phyloP scores from a whole-genome alignment of 2,888 invertebrate genomes.

The Osmoderma eremita region DNA sequence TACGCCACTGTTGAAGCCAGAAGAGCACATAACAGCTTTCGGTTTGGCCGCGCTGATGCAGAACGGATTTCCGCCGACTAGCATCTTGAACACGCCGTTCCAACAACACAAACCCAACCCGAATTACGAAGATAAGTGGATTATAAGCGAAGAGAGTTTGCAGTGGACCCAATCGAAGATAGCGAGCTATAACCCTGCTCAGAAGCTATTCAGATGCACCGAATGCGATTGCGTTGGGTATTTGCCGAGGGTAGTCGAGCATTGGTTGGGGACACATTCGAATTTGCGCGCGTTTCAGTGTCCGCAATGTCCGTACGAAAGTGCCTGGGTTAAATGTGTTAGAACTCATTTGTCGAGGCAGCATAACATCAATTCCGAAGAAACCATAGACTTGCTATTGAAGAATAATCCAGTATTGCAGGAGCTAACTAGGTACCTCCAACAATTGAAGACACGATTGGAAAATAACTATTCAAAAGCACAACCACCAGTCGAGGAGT shows the following conservation, averaged over 20 bases:
- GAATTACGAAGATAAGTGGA: conserved; percentile 68
- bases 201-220: conserved; percentile 78
- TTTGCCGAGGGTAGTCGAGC: conserved; percentile 77
- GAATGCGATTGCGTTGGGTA: conserved; percentile 82
- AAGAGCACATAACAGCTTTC: conserved; percentile 78
- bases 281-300: conserved; percentile 73
- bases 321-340: conserved; percentile 80
- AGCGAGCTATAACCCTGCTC: conserved; percentile 81
- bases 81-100: conserved; percentile 72
- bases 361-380: conserved; percentile 75
- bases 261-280: conserved; percentile 80
- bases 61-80: conserved; percentile 75
- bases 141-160: conserved; percentile 75
- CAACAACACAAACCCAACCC: conserved; percentile 60
- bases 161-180: conserved; percentile 83
- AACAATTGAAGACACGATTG: conserved; percentile 74
- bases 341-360: conserved; percentile 78
- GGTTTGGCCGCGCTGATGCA: conserved; percentile 82
- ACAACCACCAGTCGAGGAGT: conserved; percentile 54
- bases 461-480: conserved; percentile 63
- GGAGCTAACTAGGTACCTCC: conserved; percentile 77
- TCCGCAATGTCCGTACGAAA: conserved; percentile 77
- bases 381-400: conserved; percentile 70
- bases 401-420: conserved; percentile 80
- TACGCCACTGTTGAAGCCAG: conserved; percentile 69